A percentile compares a stretch with the other conserved stretches of the same genome.
Evolutionary conservation across 2,113 vertebrate species (phyloP).

Genomic region (Phoxinus phoxinus): DNA sequence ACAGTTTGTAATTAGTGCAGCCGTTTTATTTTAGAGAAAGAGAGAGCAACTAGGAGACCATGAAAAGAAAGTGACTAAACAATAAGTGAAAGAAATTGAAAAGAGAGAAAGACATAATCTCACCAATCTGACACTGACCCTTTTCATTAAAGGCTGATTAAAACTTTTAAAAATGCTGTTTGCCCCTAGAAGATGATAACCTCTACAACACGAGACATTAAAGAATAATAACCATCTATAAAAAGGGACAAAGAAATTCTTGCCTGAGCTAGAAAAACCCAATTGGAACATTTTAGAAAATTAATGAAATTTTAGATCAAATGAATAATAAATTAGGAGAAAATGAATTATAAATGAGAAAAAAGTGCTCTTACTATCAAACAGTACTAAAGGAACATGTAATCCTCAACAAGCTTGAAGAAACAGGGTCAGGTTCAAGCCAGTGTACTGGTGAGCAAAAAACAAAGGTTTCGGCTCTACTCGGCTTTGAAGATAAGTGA

Average conservation of each 20-base stretch:
- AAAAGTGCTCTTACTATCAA: constrained; percentile 77
- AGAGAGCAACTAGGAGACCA: constrained; percentile 62
- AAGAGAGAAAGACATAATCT: constrained; percentile 58
- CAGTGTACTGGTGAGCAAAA: constrained; percentile 69
- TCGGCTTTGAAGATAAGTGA: constrained; percentile 76
- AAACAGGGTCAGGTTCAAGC: constrained; percentile 78
- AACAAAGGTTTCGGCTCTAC: constrained; percentile 75
- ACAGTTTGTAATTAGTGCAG: constrained; percentile 49
- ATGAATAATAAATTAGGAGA: constrained; percentile 83
- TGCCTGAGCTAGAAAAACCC: constrained; percentile 71
- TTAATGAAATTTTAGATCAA: constrained; percentile 86
- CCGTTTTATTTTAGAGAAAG: constrained; percentile 35
- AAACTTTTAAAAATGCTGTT: constrained; percentile 74
- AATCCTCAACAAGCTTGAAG: constrained; percentile 74
- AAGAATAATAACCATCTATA: constrained; percentile 79
- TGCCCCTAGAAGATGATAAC: constrained; percentile 79
- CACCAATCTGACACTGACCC: constrained; percentile 73
- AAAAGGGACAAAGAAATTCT: constrained; percentile 74
- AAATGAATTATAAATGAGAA: constrained; percentile 82
- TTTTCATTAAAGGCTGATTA: constrained; percentile 81
- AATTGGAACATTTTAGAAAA: constrained; percentile 86
- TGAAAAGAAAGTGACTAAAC: constrained; percentile 62
- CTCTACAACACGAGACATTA: constrained; percentile 79
- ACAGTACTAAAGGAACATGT: constrained; percentile 75
- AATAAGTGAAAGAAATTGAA: constrained; percentile 55